Evolutionary conservation across 2,888 invertebrate genomes (phyloP).

Genomic region (Ernsta delagoae): DNA sequence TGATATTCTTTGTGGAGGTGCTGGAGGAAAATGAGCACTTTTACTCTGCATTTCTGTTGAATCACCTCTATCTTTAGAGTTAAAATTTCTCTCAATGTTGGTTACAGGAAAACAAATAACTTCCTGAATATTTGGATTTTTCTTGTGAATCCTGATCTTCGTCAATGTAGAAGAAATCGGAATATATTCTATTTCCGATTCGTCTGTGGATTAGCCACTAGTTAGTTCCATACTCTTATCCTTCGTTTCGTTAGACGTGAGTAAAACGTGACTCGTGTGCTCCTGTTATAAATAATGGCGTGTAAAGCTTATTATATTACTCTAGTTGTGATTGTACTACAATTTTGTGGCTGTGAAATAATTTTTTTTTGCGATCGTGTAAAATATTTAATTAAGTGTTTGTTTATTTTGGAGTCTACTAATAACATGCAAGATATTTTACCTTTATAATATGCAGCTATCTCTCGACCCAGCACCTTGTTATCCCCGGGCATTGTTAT

Average conservation of each 20-base stretch:
- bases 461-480: slow-evolving; percentile 71
- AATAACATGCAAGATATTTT: slow-evolving; percentile 62
- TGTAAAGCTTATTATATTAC: slow-evolving; percentile 58
- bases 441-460: slow-evolving; percentile 61
- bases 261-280: slow-evolving; percentile 72
- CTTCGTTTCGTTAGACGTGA: slow-evolving; percentile 65
- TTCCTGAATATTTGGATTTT: slow-evolving; percentile 79
- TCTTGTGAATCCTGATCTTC: slow-evolving; percentile 91
- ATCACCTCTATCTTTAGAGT: slow-evolving; percentile 84
- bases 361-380: slow-evolving; percentile 28
- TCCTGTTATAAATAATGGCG: slow-evolving; percentile 61
- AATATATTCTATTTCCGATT: slow-evolving; percentile 91
- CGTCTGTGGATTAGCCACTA: slow-evolving; percentile 87
- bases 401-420: slow-evolving; percentile 80
- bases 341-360: slow-evolving; percentile 51
- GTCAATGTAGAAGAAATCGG: slow-evolving; percentile 92
- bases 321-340: slow-evolving; percentile 64
- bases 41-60: slow-evolving; percentile 81
- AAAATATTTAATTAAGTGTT: slow-evolving; percentile 52
- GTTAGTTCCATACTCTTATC: slow-evolving; percentile 56
- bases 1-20: slow-evolving; percentile 90
- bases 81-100: slow-evolving; percentile 60
- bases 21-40: slow-evolving; percentile 83
- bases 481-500: slow-evolving; percentile 45
- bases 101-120: slow-evolving; percentile 86